Evolutionary conservation across 2,888 invertebrate genomes (phyloP).

Genomic region (Leucophenga maculata): DNA sequence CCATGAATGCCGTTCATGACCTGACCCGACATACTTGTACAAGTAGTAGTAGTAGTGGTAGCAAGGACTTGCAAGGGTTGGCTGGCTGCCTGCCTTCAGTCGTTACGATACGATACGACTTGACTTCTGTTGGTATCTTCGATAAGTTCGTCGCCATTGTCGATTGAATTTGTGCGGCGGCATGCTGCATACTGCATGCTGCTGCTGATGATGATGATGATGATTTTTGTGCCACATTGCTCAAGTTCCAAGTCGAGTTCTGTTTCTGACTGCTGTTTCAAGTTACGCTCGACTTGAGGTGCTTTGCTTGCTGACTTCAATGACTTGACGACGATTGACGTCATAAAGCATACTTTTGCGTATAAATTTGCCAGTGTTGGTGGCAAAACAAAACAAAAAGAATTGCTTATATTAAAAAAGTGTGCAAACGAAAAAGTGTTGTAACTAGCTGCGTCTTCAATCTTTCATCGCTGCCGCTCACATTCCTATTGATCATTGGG

Average conservation of each 20-base stretch:
- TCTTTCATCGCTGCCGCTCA: conserved; percentile 32
- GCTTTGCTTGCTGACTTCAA: conserved; percentile 10
- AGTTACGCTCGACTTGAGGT: background rate
- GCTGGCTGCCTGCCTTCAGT: background rate
- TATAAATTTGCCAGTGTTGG: background rate
- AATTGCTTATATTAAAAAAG: background rate
- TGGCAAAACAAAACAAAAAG: background rate
- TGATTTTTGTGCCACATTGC: conserved; percentile 44
- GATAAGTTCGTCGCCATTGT: conserved; percentile 16
- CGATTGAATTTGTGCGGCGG: conserved; percentile 11
- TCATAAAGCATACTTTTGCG: conserved; percentile 8
- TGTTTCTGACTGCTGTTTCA: no score
- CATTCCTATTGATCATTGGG: conserved; percentile 56
- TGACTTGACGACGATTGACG: conserved; percentile 9
- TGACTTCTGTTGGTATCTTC: conserved; percentile 22
- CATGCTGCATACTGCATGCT: background rate
- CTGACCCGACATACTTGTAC: conserved; percentile 31
- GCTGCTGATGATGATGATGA: conserved; percentile 59
- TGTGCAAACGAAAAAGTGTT: background rate
- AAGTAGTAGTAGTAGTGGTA: no score
- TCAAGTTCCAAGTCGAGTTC: no score
- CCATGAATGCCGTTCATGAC: conserved; percentile 52
- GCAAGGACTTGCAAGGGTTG: conserved; percentile 4
- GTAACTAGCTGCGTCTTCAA: no score
- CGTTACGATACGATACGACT: conserved; percentile 5